Evolutionary conservation across 2,888 invertebrate species (phyloP).

Genomic region (Drosophila rellima): DNA sequence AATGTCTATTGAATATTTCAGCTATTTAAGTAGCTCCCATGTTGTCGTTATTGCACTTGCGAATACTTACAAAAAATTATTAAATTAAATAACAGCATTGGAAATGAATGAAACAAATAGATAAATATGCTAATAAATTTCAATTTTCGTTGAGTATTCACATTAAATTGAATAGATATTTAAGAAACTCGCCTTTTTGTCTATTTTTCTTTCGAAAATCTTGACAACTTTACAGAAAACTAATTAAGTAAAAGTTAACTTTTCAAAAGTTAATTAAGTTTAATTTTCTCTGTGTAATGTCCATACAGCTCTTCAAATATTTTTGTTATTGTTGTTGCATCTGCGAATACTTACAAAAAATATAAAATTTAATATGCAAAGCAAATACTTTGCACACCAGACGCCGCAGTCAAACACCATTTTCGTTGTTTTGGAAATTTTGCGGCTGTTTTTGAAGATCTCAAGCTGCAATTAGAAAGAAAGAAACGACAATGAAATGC

Average conservation of each 20-base stretch:
- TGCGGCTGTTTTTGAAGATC: slow-evolving; percentile 62
- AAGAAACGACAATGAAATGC: slow-evolving; percentile 9
- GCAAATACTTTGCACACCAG: slow-evolving; percentile 89
- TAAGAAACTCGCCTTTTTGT: too few species aligned
- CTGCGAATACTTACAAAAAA: slow-evolving; percentile 79
- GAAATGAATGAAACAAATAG: neutral
- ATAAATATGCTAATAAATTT: too few species aligned
- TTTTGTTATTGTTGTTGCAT: slow-evolving; percentile 60
- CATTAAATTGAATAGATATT: too few species aligned
- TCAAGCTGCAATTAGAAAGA: slow-evolving; percentile 55
- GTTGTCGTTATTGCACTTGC: slow-evolving; percentile 1
- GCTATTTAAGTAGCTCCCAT: neutral
- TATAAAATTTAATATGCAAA: slow-evolving; percentile 90
- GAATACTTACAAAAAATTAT: slow-evolving; percentile 84
- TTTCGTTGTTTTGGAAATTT: slow-evolving; percentile 77
- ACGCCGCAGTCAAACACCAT: slow-evolving; percentile 88
- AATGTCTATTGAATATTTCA: slow-evolving; percentile 15
- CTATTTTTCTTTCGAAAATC: too few species aligned
- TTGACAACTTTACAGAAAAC: too few species aligned
- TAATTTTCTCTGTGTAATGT: slow-evolving; percentile 20
- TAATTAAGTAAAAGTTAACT: too few species aligned
- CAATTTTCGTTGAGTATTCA: too few species aligned
- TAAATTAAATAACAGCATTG: slow-evolving; percentile 88
- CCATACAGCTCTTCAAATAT: neutral
- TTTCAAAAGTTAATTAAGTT: neutral